These are phyloP conservation scores for Ornithoptera alexandrae DNA, from an alignment of 2,888 invertebrate genomes.

Conservation along the genomic window DNA sequence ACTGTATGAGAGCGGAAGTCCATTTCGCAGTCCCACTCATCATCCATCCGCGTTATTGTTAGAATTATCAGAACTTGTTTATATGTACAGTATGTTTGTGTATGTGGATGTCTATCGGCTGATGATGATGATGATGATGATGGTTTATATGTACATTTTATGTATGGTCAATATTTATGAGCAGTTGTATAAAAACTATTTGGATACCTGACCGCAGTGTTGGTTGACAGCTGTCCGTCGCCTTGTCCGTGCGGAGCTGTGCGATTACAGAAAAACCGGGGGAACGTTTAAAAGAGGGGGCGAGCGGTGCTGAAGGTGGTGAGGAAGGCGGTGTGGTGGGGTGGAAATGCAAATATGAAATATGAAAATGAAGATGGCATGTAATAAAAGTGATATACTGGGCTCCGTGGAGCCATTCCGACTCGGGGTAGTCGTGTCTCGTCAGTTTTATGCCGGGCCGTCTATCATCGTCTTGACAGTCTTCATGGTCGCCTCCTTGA, in stretches of 20 bases:
- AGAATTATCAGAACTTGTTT: too few relatives aligned
- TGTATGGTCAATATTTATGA: too few relatives aligned
- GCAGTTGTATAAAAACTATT: neutral
- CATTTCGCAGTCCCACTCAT: too few relatives aligned
- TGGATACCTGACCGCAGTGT: too few relatives aligned
- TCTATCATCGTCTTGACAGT: slow-evolving; percentile 85
- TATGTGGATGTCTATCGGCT: too few relatives aligned
- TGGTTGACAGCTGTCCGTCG: neutral
- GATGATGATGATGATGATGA: too few relatives aligned
- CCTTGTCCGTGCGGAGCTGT: slow-evolving; percentile 36
- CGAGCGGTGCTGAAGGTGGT: slow-evolving; percentile 32
- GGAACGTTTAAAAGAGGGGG: slow-evolving; percentile 65
- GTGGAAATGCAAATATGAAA: slow-evolving; percentile 81
- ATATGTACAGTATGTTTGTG: too few relatives aligned
- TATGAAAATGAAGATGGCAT: slow-evolving; percentile 85
- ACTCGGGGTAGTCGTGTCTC: slow-evolving; percentile 83
- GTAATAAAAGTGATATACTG: slow-evolving; percentile 90
- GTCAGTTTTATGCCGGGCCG: slow-evolving; percentile 87
- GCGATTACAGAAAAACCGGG: slow-evolving; percentile 76
- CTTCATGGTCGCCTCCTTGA: slow-evolving; percentile 69
- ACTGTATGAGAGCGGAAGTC: too few relatives aligned
- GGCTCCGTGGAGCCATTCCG: slow-evolving; percentile 88
- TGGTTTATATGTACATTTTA: too few relatives aligned
- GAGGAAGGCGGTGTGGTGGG: slow-evolving; percentile 46
- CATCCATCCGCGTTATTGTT: too few relatives aligned